Base-by-base conservation (phyloP, 2,797 vertebrate species). In the Numenius phaeopus region DNA sequence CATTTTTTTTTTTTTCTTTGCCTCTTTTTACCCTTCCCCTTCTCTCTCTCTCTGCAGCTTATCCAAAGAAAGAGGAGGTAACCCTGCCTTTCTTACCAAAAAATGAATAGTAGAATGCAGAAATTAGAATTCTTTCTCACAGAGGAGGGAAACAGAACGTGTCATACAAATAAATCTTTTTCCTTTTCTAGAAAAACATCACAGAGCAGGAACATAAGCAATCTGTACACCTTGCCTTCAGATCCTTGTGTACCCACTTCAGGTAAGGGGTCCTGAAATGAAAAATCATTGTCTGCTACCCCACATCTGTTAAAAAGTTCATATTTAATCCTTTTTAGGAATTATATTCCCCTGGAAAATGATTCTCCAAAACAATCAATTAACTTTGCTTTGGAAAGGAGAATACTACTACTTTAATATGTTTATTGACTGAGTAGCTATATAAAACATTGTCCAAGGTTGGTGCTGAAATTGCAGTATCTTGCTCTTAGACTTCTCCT, bases 221-320 rank as follows among this genome's bases (percentile, higher is more conserved):
- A 73, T 99, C 99, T 4, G 97, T 98, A 20, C 99, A 98, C 87
- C 98, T 99, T 90, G 99, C 99, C 7, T 99, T 99, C 96, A 98
- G 98, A 91, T 99, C 99, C 22, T 98, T 99, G 57, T 99, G 99
- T 97, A 99, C 98, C 14, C 99, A 99, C 98, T 99, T 99, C 98
- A 99, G 99, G 99, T 99, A 91, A 98, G 97, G 77, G 50, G 16
- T 30, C 23, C 30, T 83, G 54, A 82, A 66, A 29, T 3, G 14
- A 26, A 47, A 78, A 54, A 40, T 54, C 79, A 15, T 39, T 82
- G 6, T 79, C n/a, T 65, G 39, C 34, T 75, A 44, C 6, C 22
- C 18, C 14, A 23, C 30, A 49, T 67, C 42, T 88, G 12, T 50
- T 80, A 70, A 13, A 39, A 62, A 75, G 19, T 19, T 86, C 2